A percentile compares a stretch with the other conserved stretches of the same genome.
phyloP scores from a whole-genome alignment of 2,113 vertebrate species.

The Phalacrocorax aristotelis region DNA sequence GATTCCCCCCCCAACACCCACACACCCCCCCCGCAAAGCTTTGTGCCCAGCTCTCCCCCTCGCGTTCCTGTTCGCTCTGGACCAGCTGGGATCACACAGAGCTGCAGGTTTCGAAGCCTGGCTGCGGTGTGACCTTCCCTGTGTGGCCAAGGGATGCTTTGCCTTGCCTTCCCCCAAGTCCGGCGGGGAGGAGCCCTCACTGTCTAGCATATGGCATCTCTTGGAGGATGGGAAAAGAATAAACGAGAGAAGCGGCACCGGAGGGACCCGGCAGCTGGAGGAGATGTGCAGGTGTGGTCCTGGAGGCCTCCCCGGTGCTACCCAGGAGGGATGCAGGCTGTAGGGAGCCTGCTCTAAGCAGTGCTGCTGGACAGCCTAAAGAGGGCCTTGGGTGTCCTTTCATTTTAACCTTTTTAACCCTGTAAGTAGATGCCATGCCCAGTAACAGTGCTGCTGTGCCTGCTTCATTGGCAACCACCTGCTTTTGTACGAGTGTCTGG shows the following conservation, averaged over 20 bases:
- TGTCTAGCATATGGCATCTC: neutral
- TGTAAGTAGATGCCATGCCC: too few species aligned
- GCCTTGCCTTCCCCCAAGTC: neutral
- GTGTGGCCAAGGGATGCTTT: accelerated
- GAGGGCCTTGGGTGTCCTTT: accelerated
- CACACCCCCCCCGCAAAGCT: neutral
- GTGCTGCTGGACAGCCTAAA: neutral
- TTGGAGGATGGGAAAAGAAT: neutral
- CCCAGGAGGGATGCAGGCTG: neutral
- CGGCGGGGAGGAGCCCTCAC: accelerated
- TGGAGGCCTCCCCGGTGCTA: neutral
- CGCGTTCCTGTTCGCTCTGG: accelerated
- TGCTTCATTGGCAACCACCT: neutral
- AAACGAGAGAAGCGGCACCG: neutral
- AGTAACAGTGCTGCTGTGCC: neutral
- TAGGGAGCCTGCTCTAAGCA: neutral
- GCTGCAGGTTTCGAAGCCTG: neutral
- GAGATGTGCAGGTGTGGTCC: neutral
- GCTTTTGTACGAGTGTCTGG: neutral
- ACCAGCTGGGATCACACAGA: neutral
- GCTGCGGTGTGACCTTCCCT: accelerated
- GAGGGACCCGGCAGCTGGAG: neutral
- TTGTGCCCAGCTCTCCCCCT: neutral
- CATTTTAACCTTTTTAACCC: neutral
- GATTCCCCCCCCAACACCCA: too few species aligned